phyloP scores from a whole-genome alignment of 2,113 vertebrate species.

The Caretta caretta region DNA sequence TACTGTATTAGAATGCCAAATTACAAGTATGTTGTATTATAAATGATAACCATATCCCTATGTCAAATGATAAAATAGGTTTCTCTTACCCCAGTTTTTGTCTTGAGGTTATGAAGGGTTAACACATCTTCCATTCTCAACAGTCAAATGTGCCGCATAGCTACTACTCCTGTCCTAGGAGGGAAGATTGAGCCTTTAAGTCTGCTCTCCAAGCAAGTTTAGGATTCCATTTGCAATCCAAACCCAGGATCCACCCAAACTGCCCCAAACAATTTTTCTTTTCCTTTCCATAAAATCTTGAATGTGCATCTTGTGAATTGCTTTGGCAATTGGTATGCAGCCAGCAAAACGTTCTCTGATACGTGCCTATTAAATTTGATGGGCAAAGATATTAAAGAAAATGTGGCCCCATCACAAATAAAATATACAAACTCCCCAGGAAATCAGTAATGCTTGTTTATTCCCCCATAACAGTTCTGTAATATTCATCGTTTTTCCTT shows the following conservation, averaged over 20 bases:
- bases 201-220: not conserved
- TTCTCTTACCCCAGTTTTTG: not conserved
- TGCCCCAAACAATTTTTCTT: not conserved
- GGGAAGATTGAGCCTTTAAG: not conserved
- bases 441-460: constrained; percentile 1
- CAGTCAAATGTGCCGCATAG: accelerated
- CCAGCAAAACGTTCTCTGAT: not conserved
- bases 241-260: not conserved
- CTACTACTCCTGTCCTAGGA: not conserved
- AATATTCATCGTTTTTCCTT: not conserved
- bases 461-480: not conserved
- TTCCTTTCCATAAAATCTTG: not conserved
- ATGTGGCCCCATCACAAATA: not conserved
- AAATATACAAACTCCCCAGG: not conserved
- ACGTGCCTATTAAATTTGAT: not conserved
- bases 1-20: not conserved
- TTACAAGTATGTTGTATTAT: not conserved
- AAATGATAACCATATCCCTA: not conserved
- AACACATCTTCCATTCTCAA: not conserved
- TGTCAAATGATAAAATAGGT: not conserved
- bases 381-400: not conserved
- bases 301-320: not conserved
- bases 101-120: not conserved
- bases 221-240: not conserved
- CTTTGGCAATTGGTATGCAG: not conserved